Evolutionary conservation across 2,888 invertebrate species (phyloP).

Genomic region (Tenodera sinensis): DNA sequence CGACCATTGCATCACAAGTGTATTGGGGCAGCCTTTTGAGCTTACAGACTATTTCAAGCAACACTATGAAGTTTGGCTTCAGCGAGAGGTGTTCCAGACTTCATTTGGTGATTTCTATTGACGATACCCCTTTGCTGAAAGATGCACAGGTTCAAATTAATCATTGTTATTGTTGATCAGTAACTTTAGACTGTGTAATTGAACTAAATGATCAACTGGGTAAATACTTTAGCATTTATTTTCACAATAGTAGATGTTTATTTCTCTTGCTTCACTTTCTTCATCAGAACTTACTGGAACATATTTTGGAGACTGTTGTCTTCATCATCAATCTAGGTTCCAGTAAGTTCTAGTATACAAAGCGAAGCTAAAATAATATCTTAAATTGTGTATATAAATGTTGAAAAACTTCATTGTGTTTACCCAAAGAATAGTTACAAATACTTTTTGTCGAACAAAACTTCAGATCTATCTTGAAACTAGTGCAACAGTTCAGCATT

Average conservation of each 20-base stretch:
- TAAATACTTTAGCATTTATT: neutral
- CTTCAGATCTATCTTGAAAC: neutral
- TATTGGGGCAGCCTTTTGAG: constrained; percentile 72
- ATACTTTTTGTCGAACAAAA: neutral
- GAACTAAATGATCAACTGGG: neutral
- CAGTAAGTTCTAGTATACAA: too few relatives aligned
- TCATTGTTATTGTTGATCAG: neutral
- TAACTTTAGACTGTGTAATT: neutral
- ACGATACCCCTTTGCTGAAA: constrained; percentile 11
- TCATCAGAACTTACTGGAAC: too few relatives aligned
- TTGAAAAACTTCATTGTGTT: too few relatives aligned
- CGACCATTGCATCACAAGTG: constrained; percentile 79
- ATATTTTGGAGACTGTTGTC: too few relatives aligned
- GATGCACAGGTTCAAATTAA: constrained; percentile 2
- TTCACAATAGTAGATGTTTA: too few relatives aligned
- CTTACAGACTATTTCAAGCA: constrained; percentile 90
- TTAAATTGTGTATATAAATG: too few relatives aligned
- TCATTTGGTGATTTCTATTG: constrained; percentile 27
- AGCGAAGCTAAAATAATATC: too few relatives aligned
- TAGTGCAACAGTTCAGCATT: neutral
- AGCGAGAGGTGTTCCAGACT: constrained; percentile 78
- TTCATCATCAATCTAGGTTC: too few relatives aligned
- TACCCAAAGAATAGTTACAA: too few relatives aligned
- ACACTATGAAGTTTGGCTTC: constrained; percentile 92
- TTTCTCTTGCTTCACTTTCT: too few relatives aligned